Base-by-base conservation (phyloP, 2,113 vertebrate genomes). In the Salvelinus sp. region DNA sequence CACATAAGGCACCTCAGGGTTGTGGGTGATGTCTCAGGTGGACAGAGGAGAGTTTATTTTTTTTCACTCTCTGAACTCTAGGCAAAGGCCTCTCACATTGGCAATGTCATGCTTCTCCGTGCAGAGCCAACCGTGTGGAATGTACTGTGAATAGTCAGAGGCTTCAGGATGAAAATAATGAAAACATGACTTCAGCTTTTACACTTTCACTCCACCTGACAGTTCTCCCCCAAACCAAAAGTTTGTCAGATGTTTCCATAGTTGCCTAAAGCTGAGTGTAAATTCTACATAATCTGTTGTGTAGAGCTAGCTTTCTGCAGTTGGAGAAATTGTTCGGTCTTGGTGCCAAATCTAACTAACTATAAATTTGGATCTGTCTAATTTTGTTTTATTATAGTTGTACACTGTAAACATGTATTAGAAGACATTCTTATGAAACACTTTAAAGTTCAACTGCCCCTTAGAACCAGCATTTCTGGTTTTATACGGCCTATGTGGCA, bases 91-190 rank as follows among this genome's bases (percentile, higher is more conserved):
- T 62, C 73, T 70, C 64, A 70, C 62, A 72, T 67, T 78, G 71
- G 82, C 85, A 85, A 86, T 90, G 87, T 91, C 86, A 87, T 75
- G 91, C 81, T 88, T 83, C 83, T 86, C 16, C 2, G 77, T 10
- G 70, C 81, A 63, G 47, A 28, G 66, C 79, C 78, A 54, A 6
- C 74, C 86, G 54, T 83, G 72, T 86, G 84, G 82, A 85, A 65
- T 72, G 75, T 75, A 3, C 77, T 80, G 84, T 82, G 80, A 83
- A 78, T 77, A 79, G 80, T 85, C 74, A 72, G 76, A 81, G n/a
- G 74, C 13, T 65, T 81, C 72, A 67, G n/a, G 38, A 79, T 81
- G 82, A 79, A 79, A 80, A 78, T 78, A 76, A 75, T 64, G 60
- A 62, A 78, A 80, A 79, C 72, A 73, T 20, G 79, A 28, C 57